These are phyloP conservation scores for Elysia chlorotica DNA, from an alignment of 1,140 invertebrate species.

Conservation along the genomic window DNA sequence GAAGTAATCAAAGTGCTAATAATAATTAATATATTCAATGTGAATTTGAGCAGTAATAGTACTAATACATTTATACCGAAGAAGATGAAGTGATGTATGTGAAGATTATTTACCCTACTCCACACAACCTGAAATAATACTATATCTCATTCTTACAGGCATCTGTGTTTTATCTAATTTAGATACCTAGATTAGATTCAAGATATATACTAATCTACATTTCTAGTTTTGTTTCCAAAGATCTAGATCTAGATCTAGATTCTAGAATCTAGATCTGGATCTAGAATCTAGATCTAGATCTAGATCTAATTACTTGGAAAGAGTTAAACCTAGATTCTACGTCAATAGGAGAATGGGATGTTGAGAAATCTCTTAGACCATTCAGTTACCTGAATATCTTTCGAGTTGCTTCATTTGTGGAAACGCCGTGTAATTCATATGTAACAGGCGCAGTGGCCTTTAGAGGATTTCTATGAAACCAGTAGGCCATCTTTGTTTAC, in stretches of 20 bases:
- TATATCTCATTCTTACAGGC: background rate
- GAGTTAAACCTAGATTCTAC: too few relatives aligned
- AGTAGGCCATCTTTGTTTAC: slow-evolving; percentile 69
- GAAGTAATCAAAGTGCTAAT: too few relatives aligned
- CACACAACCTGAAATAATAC: background rate
- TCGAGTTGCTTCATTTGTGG: slow-evolving; percentile 63
- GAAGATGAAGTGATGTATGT: background rate
- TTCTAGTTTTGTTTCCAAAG: too few relatives aligned
- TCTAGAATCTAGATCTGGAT: background rate
- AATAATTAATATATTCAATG: too few relatives aligned
- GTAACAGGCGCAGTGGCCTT: slow-evolving; percentile 71
- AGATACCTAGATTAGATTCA: background rate
- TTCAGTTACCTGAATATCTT: slow-evolving; percentile 68
- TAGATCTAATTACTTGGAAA: too few relatives aligned
- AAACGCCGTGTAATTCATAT: slow-evolving; percentile 70
- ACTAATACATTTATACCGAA: background rate
- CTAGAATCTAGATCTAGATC: background rate
- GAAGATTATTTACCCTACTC: background rate
- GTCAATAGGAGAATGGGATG: too few relatives aligned
- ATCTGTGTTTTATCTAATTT: background rate
- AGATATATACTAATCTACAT: too few relatives aligned
- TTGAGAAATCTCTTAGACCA: too few relatives aligned
- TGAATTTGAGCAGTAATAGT: too few relatives aligned
- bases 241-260: background rate
- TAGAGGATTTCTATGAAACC: slow-evolving; percentile 76